Evolutionary conservation across 2,113 vertebrate species (phyloP).

Genomic region (Larimichthys crocea): DNA sequence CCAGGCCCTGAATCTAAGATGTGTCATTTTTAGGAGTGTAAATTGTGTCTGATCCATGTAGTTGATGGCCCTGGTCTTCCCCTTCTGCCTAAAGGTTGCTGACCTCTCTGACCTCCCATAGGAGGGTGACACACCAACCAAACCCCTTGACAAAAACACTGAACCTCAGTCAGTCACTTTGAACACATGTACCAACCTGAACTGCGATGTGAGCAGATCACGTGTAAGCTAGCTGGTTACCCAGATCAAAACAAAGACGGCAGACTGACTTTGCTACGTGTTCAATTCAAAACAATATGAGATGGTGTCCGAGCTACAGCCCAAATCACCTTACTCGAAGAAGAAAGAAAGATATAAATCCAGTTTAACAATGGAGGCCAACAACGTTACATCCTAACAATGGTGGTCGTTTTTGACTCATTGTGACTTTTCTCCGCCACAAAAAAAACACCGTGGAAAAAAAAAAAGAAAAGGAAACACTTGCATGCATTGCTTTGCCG

Average conservation of each 20-base stretch:
- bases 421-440: background rate
- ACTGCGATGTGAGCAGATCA: background rate
- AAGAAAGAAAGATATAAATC: background rate
- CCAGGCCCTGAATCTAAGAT: background rate
- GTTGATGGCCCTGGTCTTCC: background rate
- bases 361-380: background rate
- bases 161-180: background rate
- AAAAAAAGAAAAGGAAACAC: background rate
- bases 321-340: background rate
- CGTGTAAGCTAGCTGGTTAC: background rate
- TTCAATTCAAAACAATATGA: background rate
- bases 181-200: background rate
- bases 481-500: background rate
- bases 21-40: background rate
- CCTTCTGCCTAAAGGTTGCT: background rate
- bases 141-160: background rate
- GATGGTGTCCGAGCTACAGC: background rate
- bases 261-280: background rate
- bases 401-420: background rate
- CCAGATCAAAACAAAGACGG: background rate
- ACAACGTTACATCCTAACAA: background rate
- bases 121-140: background rate
- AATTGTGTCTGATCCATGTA: background rate
- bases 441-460: background rate
- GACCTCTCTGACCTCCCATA: slow-evolving; percentile 30